A percentile compares a stretch with the other conserved stretches of the same genome.
Evolutionary conservation across 2,888 invertebrate species (phyloP).

Genomic region (Agrotis segetum): DNA sequence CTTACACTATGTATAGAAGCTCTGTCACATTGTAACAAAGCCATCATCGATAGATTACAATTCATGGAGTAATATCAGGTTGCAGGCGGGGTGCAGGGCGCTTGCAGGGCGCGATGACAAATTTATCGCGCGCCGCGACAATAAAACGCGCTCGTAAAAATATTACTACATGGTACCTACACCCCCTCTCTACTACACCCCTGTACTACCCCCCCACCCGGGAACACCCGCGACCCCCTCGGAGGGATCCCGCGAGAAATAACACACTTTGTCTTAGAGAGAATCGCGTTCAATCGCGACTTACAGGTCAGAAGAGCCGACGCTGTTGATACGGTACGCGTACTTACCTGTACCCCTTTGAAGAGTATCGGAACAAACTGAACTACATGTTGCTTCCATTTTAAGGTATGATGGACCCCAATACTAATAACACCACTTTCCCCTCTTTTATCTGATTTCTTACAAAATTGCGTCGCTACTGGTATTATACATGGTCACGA

Average conservation of each 20-base stretch:
- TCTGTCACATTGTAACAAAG: neutral
- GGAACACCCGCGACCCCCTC: slow-evolving; percentile 31
- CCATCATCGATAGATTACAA: slow-evolving; percentile 43
- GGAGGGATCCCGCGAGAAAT: slow-evolving; percentile 85
- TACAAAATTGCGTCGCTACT: neutral
- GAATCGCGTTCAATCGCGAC: slow-evolving; percentile 83
- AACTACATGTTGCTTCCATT: neutral
- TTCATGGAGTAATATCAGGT: slow-evolving; percentile 39
- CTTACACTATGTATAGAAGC: no score
- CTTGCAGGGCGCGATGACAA: slow-evolving; percentile 80
- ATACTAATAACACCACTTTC: neutral
- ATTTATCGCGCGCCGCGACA: slow-evolving; percentile 84
- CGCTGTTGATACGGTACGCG: slow-evolving; percentile 65
- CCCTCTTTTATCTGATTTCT: neutral
- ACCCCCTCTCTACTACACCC: slow-evolving; percentile 46
- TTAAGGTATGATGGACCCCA: neutral
- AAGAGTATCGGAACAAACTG: neutral
- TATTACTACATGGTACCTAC: slow-evolving; percentile 79
- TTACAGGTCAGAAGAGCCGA: slow-evolving; percentile 46
- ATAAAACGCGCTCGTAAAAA: slow-evolving; percentile 89
- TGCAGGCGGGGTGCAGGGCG: slow-evolving; percentile 45
- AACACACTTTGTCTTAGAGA: slow-evolving; percentile 88
- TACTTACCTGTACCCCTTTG: neutral
- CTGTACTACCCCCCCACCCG: slow-evolving; percentile 31
- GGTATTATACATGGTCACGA: neutral